phyloP scores from a whole-genome alignment of 2,888 invertebrate species.

The Polia nebulosa region DNA sequence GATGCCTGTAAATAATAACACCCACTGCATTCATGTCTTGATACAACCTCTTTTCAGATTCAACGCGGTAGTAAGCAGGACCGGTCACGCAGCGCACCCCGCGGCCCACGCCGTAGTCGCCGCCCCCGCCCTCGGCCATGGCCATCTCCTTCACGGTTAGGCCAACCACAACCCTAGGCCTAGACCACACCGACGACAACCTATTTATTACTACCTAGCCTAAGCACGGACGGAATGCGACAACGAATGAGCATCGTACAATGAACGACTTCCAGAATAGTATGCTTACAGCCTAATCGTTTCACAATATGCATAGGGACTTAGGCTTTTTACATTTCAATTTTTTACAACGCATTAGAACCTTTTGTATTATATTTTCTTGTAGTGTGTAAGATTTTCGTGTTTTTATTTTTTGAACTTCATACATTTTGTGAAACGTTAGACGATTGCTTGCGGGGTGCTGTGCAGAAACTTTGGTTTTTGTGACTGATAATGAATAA shows the following conservation, averaged over 20 bases:
- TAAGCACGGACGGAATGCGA: slow-evolving; percentile 85
- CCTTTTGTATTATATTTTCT: slow-evolving; percentile 89
- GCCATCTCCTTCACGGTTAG: slow-evolving; percentile 80
- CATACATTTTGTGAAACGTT: slow-evolving; percentile 89
- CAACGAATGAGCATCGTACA: slow-evolving; percentile 76
- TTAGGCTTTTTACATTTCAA: slow-evolving; percentile 71
- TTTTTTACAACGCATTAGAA: slow-evolving; percentile 65
- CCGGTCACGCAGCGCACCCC: slow-evolving; percentile 91
- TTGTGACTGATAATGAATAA: slow-evolving; percentile 80
- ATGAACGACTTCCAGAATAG: slow-evolving; percentile 65
- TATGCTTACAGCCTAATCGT: slow-evolving; percentile 76
- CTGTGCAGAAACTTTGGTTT: slow-evolving; percentile 80
- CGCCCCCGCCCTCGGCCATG: slow-evolving; percentile 81
- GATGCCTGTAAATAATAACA: too few species aligned
- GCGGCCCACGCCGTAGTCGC: slow-evolving; percentile 79
- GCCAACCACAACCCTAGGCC: slow-evolving; percentile 52
- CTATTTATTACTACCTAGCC: slow-evolving; percentile 84
- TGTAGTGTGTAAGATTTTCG: slow-evolving; percentile 83
- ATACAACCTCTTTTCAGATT: slow-evolving; percentile 80
- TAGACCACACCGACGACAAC: slow-evolving; percentile 72
- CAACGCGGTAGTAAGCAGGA: slow-evolving; percentile 91
- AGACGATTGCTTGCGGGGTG: slow-evolving; percentile 80
- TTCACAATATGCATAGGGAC: slow-evolving; percentile 87
- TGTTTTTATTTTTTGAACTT: slow-evolving; percentile 70
- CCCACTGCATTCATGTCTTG: not conserved